A percentile compares a stretch with the other conserved stretches of the same genome.
phyloP scores from a whole-genome alignment of 2,113 vertebrate species.

The Etheostoma cragini region DNA sequence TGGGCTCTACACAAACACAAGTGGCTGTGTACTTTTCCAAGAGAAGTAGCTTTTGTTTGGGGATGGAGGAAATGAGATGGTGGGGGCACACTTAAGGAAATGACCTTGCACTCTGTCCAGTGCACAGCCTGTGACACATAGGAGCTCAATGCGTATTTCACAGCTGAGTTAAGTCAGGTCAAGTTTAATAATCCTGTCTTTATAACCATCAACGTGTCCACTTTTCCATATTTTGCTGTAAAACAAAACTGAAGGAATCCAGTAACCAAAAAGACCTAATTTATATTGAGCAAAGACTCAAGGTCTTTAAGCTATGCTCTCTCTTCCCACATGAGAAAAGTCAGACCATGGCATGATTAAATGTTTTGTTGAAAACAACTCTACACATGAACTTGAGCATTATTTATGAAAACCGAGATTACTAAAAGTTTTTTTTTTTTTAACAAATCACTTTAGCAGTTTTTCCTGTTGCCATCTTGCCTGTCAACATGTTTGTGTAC shows the following conservation, averaged over 20 bases:
- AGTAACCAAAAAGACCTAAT: background rate
- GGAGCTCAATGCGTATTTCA: slow-evolving; percentile 47
- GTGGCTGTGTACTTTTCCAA: slow-evolving; percentile 65
- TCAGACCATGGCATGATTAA: background rate
- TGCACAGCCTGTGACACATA: slow-evolving; percentile 56
- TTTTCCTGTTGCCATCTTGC: no score
- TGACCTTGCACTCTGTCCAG: slow-evolving; percentile 69
- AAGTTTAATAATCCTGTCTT: slow-evolving; percentile 52
- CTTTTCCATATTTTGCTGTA: slow-evolving; percentile 20
- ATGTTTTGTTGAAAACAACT: background rate
- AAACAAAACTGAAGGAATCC: background rate
- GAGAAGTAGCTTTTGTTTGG: slow-evolving; percentile 76
- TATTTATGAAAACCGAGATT: no score
- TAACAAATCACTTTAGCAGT: no score
- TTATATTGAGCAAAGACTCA: background rate
- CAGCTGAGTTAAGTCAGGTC: slow-evolving; percentile 45
- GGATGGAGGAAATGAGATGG: slow-evolving; percentile 73
- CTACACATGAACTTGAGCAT: no score
- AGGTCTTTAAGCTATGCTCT: background rate
- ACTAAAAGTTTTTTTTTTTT: no score
- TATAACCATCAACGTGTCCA: background rate
- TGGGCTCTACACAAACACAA: slow-evolving; percentile 20
- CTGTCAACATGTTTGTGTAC: no score
- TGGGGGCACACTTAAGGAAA: slow-evolving; percentile 71
- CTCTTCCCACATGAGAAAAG: background rate